Evolutionary conservation across 92 coral and sea anemone species (phyloP).

Genomic region (Virgularia gustaviana): DNA sequence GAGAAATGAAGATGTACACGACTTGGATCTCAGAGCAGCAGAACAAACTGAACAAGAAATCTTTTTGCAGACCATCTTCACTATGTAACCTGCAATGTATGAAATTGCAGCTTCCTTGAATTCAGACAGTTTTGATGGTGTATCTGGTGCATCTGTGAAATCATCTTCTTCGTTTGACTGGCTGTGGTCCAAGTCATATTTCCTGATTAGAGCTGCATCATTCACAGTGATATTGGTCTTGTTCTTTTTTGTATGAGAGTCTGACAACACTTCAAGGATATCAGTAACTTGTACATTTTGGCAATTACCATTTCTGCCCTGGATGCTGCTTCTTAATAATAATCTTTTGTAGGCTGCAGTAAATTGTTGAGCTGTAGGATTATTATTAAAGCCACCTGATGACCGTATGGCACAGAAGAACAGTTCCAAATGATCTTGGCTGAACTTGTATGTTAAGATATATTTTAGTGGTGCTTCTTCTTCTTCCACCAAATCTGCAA

Average conservation of each 20-base stretch:
- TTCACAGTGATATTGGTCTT: too few species aligned
- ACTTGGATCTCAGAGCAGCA: not conserved
- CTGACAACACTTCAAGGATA: not conserved
- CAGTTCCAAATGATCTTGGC: conserved; percentile 15
- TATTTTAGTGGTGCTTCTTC: not conserved
- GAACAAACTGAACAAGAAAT: not conserved
- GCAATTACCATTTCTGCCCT: not conserved
- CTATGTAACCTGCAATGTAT: not conserved
- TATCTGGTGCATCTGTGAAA: not conserved
- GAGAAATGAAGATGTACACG: too few species aligned
- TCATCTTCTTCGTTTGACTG: not conserved
- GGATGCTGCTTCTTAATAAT: not conserved
- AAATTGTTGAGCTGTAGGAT: conserved; percentile 16
- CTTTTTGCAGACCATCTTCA: not conserved
- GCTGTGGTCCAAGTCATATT: not conserved
- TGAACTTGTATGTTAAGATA: conserved; percentile 7
- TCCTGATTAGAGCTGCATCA: too few species aligned
- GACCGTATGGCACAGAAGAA: conserved; percentile 11
- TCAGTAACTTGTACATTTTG: not conserved
- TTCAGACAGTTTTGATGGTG: too few species aligned
- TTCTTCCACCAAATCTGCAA: not conserved
- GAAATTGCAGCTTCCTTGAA: not conserved
- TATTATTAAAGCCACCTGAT: not conserved
- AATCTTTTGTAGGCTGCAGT: conserved; percentile 18
- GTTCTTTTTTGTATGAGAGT: too few species aligned